Percentiles rank a stretch among this genome's conserved stretches.
phyloP scores from a whole-genome alignment of 2,888 invertebrate genomes.

The Drosophila quinaria region DNA sequence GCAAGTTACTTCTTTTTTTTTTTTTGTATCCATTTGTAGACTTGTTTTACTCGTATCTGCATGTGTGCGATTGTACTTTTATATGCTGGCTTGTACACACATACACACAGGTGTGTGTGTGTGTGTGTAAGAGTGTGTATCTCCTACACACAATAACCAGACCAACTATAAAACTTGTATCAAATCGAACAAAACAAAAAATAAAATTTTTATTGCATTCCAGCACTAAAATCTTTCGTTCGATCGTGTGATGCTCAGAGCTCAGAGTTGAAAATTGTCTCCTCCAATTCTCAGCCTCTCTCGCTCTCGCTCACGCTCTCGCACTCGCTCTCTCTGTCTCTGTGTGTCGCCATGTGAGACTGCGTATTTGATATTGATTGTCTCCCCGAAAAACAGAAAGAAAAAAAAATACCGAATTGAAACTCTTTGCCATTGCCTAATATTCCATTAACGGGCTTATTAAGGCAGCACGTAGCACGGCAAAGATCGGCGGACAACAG shows the following conservation, averaged over 20 bases:
- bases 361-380: slow-evolving; percentile 67
- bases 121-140: slow-evolving; percentile 38
- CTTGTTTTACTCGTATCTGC: slow-evolving; percentile 39
- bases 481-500: slow-evolving; percentile 40
- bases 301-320: not conserved
- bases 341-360: slow-evolving; percentile 68
- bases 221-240: slow-evolving; percentile 75
- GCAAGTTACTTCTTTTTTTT: slow-evolving; percentile 33
- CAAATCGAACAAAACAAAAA: slow-evolving; percentile 79
- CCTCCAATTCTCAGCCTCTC: slow-evolving; percentile 14
- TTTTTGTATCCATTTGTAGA: slow-evolving; percentile 31
- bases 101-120: slow-evolving; percentile 14
- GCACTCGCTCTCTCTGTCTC: slow-evolving; percentile 10
- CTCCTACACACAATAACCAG: slow-evolving; percentile 79
- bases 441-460: slow-evolving; percentile 82
- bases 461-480: slow-evolving; percentile 73
- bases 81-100: slow-evolving; percentile 26
- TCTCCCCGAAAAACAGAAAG: slow-evolving; percentile 24
- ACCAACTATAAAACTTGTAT: slow-evolving; percentile 81
- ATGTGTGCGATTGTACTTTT: slow-evolving; percentile 31
- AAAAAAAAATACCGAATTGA: slow-evolving; percentile 45
- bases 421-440: slow-evolving; percentile 78
- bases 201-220: slow-evolving; percentile 79
- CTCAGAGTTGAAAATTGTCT: slow-evolving; percentile 38
- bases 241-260: slow-evolving; percentile 72